Evolutionary conservation across 2,888 invertebrate species (phyloP).

Genomic region (Lithophane socia): DNA sequence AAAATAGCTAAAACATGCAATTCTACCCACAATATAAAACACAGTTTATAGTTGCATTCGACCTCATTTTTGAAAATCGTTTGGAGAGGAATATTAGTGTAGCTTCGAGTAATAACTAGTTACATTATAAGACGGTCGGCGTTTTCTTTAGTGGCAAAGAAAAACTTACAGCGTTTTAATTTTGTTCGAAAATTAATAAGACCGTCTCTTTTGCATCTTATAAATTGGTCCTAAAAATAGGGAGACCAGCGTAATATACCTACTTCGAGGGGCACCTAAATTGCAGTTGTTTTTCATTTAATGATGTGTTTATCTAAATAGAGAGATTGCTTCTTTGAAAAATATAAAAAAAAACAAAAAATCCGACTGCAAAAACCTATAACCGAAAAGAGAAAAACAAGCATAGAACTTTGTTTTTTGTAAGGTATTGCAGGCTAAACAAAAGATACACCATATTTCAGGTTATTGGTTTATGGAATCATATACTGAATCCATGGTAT

Average conservation of each 20-base stretch:
- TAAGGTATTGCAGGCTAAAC: no score
- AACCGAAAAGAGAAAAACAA: no score
- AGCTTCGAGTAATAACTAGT: neutral
- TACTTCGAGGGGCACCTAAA: neutral
- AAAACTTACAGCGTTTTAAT: neutral
- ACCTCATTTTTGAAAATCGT: conserved; percentile 28
- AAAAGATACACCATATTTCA: no score
- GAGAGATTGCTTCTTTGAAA: no score
- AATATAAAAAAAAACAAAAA: no score
- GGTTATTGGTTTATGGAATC: no score
- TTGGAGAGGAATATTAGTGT: neutral
- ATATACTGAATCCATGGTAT: no score
- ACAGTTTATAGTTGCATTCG: neutral
- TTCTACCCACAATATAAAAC: conserved; percentile 12
- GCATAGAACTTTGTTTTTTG: no score
- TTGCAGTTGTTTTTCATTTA: neutral
- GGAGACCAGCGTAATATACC: no score
- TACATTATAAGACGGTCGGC: neutral
- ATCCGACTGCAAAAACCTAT: no score
- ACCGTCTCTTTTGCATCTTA: neutral
- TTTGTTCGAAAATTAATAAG: neutral
- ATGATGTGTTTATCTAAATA: no score
- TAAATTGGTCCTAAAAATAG: neutral
- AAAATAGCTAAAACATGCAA: conserved; percentile 13
- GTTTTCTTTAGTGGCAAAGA: neutral